Evolutionary conservation across 2,797 vertebrate species (phyloP).

Genomic region (Anabacerthia variegaticeps): DNA sequence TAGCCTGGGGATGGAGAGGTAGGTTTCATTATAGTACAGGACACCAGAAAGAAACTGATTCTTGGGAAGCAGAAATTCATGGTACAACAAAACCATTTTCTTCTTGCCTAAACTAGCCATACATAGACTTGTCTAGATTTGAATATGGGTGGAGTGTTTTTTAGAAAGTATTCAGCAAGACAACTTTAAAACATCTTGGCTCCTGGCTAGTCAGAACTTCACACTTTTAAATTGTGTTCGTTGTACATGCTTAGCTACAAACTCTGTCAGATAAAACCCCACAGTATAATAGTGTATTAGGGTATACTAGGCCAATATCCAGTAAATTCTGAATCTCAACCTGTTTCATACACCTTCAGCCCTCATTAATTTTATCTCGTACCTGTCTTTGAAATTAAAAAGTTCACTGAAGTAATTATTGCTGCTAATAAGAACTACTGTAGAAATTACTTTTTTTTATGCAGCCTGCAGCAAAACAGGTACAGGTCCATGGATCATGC

Average conservation of each 20-base stretch:
- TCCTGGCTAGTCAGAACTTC: neutral
- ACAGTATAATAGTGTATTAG: neutral
- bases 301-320: neutral
- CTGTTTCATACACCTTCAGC: neutral
- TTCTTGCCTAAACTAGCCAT: neutral
- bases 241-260: neutral
- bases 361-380: neutral
- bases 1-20: no score
- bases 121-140: neutral
- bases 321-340: neutral
- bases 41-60: neutral
- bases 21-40: neutral
- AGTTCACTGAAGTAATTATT: neutral
- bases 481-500: neutral
- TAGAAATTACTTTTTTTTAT: neutral
- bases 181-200: neutral
- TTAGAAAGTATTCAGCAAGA: neutral
- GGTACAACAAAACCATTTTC: neutral
- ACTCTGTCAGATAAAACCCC: neutral
- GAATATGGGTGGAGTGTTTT: rapidly evolving
- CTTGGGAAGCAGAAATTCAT: neutral
- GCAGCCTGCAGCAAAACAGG: neutral
- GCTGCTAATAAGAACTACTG: neutral
- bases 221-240: neutral
- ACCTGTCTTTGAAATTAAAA: neutral